Evolutionary conservation across 2,888 invertebrate species (phyloP), one percentile per base, ranked within the genome.

Genomic region (Melanostoma scalare): DNA sequence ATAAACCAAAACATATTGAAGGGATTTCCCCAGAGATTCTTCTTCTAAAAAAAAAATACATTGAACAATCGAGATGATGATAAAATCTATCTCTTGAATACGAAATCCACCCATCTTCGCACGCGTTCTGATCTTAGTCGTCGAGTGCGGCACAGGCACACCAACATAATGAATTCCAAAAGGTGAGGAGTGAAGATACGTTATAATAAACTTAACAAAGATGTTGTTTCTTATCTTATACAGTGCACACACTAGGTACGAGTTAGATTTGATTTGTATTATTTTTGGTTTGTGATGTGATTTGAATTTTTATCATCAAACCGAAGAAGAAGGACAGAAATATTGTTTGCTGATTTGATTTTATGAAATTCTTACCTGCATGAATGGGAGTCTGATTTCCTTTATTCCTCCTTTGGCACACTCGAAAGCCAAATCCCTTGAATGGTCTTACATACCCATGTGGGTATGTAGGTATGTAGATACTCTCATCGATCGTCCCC

Each of bases 1-100:
- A 20, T 20, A 58, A 58, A 42, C 58, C 42, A 58, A 40, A n/a
- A 20, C 5, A 4, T 4, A 52, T 61, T 61, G 61, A 69, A 44
- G 60, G 63, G 58, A 75, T 75, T 75, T 80, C 80, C 75, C 80
- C 48, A 30, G 75, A 75, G 80, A 80, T 80, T 8, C 8, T 38
- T 65, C 50, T 8, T 30, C 8, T 38, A 20, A 8, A 44, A n/a
- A 60, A 10, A 58, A 75, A 60, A 42, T 75, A 67, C 72, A 52
- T 71, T 52, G 36, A 72, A 60, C 72, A 52, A 60, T 78, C 44
- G 61, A 63, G 20, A 69, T 75, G 80, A 80, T 80, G 48, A 20
- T 20, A 80, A 63, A 75, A 80, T 80, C 80, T 58, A 75, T 75
- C 69, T 55, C 72, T 67, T 46, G 44, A 53, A 61, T 52, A 33